phyloP scores from a whole-genome alignment of 2,888 invertebrate genomes.

The Caenorhabditis zanzibari region DNA sequence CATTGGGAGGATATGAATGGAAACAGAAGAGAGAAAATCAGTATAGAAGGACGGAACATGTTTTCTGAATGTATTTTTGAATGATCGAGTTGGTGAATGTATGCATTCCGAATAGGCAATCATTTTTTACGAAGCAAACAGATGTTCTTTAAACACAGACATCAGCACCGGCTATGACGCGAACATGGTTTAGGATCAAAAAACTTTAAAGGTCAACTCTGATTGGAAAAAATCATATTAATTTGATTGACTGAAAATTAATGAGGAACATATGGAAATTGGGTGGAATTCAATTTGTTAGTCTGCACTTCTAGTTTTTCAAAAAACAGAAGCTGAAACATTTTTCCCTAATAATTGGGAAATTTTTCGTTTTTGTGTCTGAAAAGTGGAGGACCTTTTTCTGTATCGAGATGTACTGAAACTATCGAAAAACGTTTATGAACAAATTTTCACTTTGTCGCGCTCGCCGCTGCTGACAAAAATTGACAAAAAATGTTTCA shows the following conservation, averaged over 20 bases:
- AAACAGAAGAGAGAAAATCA: neutral
- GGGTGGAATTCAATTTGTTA: neutral
- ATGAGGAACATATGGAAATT: neutral
- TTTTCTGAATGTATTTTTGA: neutral
- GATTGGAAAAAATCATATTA: neutral
- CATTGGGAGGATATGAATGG: conserved; percentile 38
- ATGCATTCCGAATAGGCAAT: neutral
- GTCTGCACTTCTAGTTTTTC: no score
- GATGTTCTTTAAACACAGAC: neutral
- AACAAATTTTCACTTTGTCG: no score
- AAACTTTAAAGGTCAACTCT: neutral
- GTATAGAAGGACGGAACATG: neutral
- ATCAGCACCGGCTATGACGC: neutral
- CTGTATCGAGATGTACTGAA: no score
- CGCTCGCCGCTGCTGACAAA: no score
- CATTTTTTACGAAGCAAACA: neutral
- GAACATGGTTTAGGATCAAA: neutral
- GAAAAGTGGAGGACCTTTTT: no score
- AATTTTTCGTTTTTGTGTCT: no score
- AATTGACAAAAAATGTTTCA: no score
- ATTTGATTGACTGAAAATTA: neutral
- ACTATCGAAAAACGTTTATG: no score
- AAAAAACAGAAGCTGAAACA: no score
- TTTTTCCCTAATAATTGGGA: no score
- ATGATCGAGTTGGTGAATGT: neutral